Conservation (phyloP, 1,140 invertebrate genomes). For the Neotoxoptera formosana region DNA sequence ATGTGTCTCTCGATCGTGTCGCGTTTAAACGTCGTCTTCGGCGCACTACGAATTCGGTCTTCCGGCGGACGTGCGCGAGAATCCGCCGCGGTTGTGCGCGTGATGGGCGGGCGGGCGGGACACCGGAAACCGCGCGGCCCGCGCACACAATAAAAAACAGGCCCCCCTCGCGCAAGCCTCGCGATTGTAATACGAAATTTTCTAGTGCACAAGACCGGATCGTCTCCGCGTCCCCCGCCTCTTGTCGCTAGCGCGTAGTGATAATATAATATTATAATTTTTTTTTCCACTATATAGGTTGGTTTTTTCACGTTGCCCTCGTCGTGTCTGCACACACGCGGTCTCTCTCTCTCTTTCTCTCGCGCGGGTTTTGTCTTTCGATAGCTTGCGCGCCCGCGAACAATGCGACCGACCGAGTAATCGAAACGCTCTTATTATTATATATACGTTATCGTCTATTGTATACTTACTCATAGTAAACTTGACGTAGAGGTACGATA, state of each 20-base stretch:
- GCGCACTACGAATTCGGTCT: slow-evolving; percentile 36
- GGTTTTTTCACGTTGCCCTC: not conserved
- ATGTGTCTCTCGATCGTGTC: not conserved
- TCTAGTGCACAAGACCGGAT: slow-evolving; percentile 18
- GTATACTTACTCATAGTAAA: not conserved
- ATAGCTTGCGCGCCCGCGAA: not conserved
- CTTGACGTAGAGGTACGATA: not conserved
- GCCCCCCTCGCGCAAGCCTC: not conserved
- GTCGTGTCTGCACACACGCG: no score
- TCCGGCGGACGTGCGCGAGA: slow-evolving; percentile 37
- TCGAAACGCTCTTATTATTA: not conserved
- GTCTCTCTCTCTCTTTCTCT: not conserved
- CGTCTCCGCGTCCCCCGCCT: not conserved
- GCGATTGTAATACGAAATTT: slow-evolving; percentile 40
- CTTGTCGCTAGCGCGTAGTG: not conserved
- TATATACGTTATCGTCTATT: not conserved
- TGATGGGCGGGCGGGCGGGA: not conserved
- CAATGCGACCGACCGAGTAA: not conserved
- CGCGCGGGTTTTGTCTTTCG: not conserved
- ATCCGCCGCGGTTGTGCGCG: not conserved
- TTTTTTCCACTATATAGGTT: not conserved
- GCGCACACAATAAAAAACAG: not conserved
- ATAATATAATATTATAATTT: slow-evolving; percentile 18
- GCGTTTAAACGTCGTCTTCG: slow-evolving; percentile 16
- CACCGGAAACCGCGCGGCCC: slow-evolving; percentile 13